Base-by-base conservation (phyloP, 1,140 invertebrate species). In the Anoplophora glabripennis region DNA sequence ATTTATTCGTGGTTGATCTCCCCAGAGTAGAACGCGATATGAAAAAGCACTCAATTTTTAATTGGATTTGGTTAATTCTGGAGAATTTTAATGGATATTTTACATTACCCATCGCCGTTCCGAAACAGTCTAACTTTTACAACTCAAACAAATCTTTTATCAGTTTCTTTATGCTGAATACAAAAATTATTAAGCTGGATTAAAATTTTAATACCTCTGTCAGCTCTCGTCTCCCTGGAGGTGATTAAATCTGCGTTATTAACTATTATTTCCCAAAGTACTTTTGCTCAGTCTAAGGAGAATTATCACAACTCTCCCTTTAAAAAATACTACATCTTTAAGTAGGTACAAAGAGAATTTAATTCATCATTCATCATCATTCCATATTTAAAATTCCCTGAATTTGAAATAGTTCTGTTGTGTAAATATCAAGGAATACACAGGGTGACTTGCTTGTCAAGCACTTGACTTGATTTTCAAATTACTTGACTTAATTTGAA, bases 31-130 rank as follows among this genome's bases (percentile, higher is more conserved):
- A 40, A 40, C 4, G 11, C 38, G 61, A 75, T 75, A 72, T 71
- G 74, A 70, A 75, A 75, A 75, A 75, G 74, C 74, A 75, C 74
- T 75, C 72, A 74, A 74, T 74, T 75, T 75, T 75, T 75, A 75
- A 75, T 75, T 75, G 73, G 69, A 73, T 74, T 70, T 70, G 71
- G 74, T 75, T 75, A 75, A 75, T 75, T 75, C 72, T 65, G 55
- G 65, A 68, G 68, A 72, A 75, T 74, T 75, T 74, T 75, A 75
- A 75, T 75, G 74, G 74, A 75, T 72, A 74, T 74, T 73, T 68
- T 72, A 74, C 72, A 74, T 73, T 64, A 66, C 53, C 64, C 72
- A 65, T 66, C 72, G 57, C 64, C 40, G 57, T 67, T 59, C 35
- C 42, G 52, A 58, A 65, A 49, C 58, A 56, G 58, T 64, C 58